A percentile compares a stretch with the other conserved stretches of the same genome.
Conservation (phyloP, 2,113 vertebrate species). For the Istiophorus platypterus region DNA sequence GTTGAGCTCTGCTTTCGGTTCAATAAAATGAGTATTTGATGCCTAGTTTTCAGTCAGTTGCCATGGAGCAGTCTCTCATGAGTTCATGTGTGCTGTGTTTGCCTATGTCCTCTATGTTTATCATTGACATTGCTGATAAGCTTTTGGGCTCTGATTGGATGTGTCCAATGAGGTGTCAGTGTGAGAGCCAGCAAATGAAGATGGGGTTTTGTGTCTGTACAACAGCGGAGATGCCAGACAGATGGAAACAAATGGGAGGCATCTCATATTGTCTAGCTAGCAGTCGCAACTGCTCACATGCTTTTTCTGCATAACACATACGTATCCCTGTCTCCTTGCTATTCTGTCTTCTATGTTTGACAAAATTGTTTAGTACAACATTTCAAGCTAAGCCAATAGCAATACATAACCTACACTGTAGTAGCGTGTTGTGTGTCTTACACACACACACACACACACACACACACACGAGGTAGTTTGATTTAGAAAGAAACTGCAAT, state of each 20-base stretch:
- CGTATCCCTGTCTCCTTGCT: neutral
- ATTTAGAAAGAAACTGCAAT: constrained; percentile 33
- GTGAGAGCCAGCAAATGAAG: constrained; percentile 60
- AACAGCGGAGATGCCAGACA: constrained; percentile 53
- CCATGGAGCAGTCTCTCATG: constrained; percentile 14
- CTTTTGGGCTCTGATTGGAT: constrained; percentile 63
- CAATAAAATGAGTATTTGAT: constrained; percentile 33
- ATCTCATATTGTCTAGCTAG: constrained; percentile 52
- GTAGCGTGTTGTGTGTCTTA: constrained; percentile 25
- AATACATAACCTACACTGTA: constrained; percentile 12
- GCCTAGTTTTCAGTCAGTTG: constrained; percentile 29
- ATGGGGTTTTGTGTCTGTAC: constrained; percentile 45
- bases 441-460: constrained; percentile 8
- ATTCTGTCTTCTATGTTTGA: constrained; percentile 16
- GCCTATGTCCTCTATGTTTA: constrained; percentile 63
- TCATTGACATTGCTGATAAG: constrained; percentile 74
- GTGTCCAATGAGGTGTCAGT: constrained; percentile 62
- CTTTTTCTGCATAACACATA: constrained; percentile 23
- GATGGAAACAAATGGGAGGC: constrained; percentile 74
- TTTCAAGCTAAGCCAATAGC: constrained; percentile 7
- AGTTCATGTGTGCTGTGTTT: constrained; percentile 4
- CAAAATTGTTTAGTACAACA: constrained; percentile 18
- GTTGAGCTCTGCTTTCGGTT: neutral
- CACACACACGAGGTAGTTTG: neutral
- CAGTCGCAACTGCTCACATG: constrained; percentile 8